Conservation (phyloP, 2,888 invertebrate genomes). For the Melinaea marsaeus region DNA sequence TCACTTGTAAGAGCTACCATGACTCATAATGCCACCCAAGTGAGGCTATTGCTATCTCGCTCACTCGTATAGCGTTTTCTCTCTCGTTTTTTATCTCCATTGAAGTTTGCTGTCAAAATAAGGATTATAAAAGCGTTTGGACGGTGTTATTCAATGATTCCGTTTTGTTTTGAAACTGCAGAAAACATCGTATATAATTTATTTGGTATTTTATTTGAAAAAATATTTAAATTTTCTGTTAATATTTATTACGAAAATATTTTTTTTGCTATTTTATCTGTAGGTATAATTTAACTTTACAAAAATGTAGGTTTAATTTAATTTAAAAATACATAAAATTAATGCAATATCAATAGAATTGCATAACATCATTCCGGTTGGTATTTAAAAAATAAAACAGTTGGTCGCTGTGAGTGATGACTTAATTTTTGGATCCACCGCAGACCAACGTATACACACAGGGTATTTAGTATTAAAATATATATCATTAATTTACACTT, state of each 20-base stretch:
- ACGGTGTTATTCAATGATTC: conserved; percentile 50
- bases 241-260: too few relatives aligned
- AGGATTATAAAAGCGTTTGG: conserved; percentile 74
- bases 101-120: conserved; percentile 77
- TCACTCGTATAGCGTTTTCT: conserved; percentile 46
- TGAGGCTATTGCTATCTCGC: conserved; percentile 40
- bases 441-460: conserved; percentile 44
- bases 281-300: too few relatives aligned
- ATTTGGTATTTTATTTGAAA: too few relatives aligned
- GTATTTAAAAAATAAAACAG: conserved; percentile 62
- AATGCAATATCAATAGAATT: background rate
- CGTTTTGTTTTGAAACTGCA: conserved; percentile 6
- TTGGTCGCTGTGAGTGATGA: conserved; percentile 68
- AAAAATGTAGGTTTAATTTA: too few relatives aligned
- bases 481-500: background rate
- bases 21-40: conserved; percentile 72
- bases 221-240: too few relatives aligned
- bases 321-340: background rate
- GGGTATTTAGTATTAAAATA: background rate
- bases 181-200: background rate
- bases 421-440: conserved; percentile 75
- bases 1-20: conserved; percentile 50
- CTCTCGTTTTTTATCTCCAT: conserved; percentile 62
- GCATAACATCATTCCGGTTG: conserved; percentile 55
- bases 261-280: too few relatives aligned